These are phyloP conservation scores for Takifugu ocellatus DNA, from an alignment of 2,797 vertebrate genomes.

Conservation along the genomic window DNA sequence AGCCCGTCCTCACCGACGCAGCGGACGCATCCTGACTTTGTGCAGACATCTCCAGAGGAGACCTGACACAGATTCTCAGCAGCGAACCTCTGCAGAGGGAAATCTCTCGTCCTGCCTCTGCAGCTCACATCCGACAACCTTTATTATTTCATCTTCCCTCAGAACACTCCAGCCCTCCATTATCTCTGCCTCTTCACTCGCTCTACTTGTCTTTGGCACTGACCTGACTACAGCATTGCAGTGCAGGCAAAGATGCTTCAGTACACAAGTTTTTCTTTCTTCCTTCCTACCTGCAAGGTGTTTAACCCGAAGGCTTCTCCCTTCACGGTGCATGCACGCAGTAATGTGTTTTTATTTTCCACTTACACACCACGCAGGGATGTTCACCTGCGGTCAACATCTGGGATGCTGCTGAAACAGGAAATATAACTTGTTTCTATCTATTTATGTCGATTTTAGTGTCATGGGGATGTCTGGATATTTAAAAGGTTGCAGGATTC, in stretches of 20 bases:
- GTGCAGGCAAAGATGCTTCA: slow-evolving; percentile 57
- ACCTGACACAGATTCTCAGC: slow-evolving; percentile 55
- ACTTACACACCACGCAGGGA: not conserved
- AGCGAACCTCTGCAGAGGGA: slow-evolving; percentile 53
- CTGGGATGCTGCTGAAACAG: slow-evolving; percentile 7
- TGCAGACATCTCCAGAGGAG: slow-evolving; percentile 33
- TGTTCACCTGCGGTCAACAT: slow-evolving; percentile 31
- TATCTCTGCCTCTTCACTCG: slow-evolving; percentile 41
- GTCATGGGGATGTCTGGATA: not conserved
- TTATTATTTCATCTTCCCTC: slow-evolving; percentile 55
- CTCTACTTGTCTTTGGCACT: slow-evolving; percentile 61
- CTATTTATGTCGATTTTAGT: not conserved
- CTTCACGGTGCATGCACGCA: slow-evolving; percentile 12
- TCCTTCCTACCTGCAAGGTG: slow-evolving; percentile 54
- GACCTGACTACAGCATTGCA: slow-evolving; percentile 69
- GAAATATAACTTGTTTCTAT: not conserved
- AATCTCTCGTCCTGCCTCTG: slow-evolving; percentile 43
- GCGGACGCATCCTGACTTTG: slow-evolving; percentile 18
- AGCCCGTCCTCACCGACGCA: slow-evolving; percentile 16
- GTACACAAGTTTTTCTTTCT: slow-evolving; percentile 35
- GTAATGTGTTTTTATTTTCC: not conserved
- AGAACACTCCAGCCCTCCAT: slow-evolving; percentile 51
- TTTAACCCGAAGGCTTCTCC: slow-evolving; percentile 33
- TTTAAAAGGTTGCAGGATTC: not conserved
- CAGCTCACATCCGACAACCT: slow-evolving; percentile 33